Base-by-base conservation (phyloP, 2,113 vertebrate genomes). In the Dasyprocta punctata region DNA sequence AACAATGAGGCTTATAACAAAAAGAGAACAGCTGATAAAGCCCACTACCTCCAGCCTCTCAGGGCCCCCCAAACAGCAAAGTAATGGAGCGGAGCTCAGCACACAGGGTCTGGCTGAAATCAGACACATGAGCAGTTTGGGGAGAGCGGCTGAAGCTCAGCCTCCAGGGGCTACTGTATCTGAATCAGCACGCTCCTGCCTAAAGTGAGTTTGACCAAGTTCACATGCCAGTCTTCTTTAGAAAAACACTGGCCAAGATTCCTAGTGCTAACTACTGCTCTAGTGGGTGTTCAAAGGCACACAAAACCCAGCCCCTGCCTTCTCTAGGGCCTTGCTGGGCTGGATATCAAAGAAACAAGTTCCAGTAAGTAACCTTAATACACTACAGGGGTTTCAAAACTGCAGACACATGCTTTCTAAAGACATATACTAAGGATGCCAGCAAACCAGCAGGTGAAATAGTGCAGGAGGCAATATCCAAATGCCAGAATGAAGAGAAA, bases 1-100 rank as follows among this genome's bases (percentile, higher is more conserved):
- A 97, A 98, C 87, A 92, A 94, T 84, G 84, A 95, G 60, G 90
- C 98, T 94, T 96, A 95, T 71, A 96, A 95, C 54, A 83, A 97
- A 96, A 61, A 52, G 94, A 90, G 96, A 96, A 85, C 8, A 75
- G 92, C 95, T 86, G 95, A 97, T 71, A 92, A 97, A 95, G 38
- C 84, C 77, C 71, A 83, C 17, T 0, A 38, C 82, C 82, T 56
- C 41, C 19, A 61, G 97, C 49, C 61, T 95, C 97, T 60, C 33
- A 71, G 92, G 86, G 60, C 33, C 28, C 81, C 65, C 73, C 56
- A 47, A 24, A 52, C 56, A 14, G 54, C 54, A 49, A 93, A 44
- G 96, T 90, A 77, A 41, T 49, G 95, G 90, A 97, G 96, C 77
- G 52, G 58, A 97, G 60, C 96, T 28, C 47, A 80, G 49, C 30